phyloP scores from a whole-genome alignment of 2,113 vertebrate species.

The Meleagris gallopavo region DNA sequence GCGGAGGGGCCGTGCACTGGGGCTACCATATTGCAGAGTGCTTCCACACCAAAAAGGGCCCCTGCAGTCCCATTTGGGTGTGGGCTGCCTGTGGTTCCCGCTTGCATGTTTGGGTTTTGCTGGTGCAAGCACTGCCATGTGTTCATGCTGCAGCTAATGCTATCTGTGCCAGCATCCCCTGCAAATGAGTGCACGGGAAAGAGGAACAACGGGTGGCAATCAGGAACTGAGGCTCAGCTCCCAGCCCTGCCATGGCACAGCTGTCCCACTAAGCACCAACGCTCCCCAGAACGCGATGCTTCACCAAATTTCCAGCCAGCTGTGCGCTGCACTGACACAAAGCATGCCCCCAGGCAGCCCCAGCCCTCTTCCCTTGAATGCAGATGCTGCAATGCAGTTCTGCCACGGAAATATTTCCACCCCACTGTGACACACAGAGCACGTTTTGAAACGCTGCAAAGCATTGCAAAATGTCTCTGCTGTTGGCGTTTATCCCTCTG shows the following conservation, averaged over 20 bases:
- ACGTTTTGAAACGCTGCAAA: background rate
- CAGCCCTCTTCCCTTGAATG: background rate
- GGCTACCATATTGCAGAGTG: background rate
- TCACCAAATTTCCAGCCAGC: background rate
- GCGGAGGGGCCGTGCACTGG: background rate
- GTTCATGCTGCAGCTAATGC: background rate
- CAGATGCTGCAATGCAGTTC: rapidly evolving
- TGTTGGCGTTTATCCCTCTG: background rate
- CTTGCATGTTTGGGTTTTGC: background rate
- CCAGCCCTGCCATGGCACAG: background rate
- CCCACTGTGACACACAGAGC: background rate
- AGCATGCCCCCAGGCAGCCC: rapidly evolving
- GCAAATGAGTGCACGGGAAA: background rate
- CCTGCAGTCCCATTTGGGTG: rapidly evolving
- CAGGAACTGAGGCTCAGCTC: background rate
- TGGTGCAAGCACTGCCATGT: background rate
- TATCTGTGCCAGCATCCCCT: background rate
- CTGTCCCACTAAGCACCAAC: background rate
- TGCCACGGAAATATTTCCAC: background rate
- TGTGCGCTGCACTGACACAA: background rate
- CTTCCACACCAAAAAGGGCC: background rate
- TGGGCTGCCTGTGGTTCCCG: background rate
- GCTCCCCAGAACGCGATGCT: rapidly evolving
- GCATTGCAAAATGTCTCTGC: background rate
- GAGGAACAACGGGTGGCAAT: background rate